These are phyloP conservation scores for Pelvicachromis taeniatus DNA, from an alignment of 2,113 vertebrate genomes.

Conservation along the genomic window DNA sequence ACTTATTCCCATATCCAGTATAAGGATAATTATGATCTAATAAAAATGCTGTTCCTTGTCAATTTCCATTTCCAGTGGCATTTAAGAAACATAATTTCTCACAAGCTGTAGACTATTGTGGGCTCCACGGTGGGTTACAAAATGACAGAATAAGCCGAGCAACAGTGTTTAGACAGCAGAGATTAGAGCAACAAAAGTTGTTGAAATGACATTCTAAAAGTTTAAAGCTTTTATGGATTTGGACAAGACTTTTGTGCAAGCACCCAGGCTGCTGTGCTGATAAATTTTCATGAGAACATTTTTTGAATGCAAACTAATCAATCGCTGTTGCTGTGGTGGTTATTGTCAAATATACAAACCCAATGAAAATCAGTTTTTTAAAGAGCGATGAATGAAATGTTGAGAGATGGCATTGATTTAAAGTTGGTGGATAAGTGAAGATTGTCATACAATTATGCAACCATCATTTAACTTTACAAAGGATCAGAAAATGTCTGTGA, in stretches of 20 bases:
- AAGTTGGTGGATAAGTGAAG: background rate
- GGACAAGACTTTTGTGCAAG: background rate
- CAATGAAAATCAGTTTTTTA: background rate
- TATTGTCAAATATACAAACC: background rate
- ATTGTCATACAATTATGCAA: background rate
- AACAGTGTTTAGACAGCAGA: background rate
- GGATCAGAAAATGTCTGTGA: background rate
- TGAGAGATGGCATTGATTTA: background rate
- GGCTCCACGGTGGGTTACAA: background rate
- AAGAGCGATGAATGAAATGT: background rate
- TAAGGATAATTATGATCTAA: background rate
- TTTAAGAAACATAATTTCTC: background rate
- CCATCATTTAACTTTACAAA: background rate
- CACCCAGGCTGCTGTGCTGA: background rate
- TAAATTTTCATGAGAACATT: background rate
- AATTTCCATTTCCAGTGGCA: background rate
- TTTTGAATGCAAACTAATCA: background rate
- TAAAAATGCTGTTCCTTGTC: background rate
- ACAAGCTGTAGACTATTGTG: background rate
- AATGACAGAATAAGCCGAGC: background rate
- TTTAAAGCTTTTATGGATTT: background rate
- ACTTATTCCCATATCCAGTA: background rate
- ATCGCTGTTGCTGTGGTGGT: background rate
- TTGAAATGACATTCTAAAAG: background rate
- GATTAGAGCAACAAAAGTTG: background rate